Evolutionary conservation across 2,888 invertebrate species (phyloP).

Genomic region (Euplagia quadripunctaria): DNA sequence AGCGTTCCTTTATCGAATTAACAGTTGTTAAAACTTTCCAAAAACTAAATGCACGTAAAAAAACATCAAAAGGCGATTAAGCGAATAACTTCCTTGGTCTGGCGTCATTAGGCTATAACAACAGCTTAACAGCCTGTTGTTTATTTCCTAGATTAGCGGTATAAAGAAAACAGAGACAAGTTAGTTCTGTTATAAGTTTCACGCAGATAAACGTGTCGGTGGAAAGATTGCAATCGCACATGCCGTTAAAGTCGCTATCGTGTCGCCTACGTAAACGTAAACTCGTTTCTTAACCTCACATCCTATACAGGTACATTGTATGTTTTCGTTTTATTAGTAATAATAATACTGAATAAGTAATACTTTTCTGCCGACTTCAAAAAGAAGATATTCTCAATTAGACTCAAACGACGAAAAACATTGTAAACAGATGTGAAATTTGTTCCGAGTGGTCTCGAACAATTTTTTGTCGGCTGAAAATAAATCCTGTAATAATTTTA

Average conservation of each 20-base stretch:
- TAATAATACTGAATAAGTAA: neutral
- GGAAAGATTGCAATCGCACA: conserved; percentile 39
- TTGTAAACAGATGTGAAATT: too few species aligned
- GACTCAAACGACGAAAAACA: too few species aligned
- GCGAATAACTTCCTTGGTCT: neutral
- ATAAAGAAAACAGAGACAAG: neutral
- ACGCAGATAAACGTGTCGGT: conserved; percentile 30
- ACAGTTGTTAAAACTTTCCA: neutral
- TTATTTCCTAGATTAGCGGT: neutral
- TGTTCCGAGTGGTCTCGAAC: neutral
- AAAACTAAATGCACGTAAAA: neutral
- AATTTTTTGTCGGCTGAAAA: neutral
- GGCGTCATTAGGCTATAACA: neutral
- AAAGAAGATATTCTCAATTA: neutral
- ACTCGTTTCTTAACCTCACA: conserved; percentile 27
- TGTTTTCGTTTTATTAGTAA: neutral
- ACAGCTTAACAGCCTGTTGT: neutral
- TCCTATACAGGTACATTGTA: neutral
- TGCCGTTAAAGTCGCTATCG: conserved; percentile 24
- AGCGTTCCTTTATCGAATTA: neutral
- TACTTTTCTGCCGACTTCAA: neutral
- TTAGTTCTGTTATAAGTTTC: conserved; percentile 5
- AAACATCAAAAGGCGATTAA: neutral
- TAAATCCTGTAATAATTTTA: neutral
- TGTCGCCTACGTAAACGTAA: conserved; percentile 35